Evolutionary conservation across 2,113 vertebrate species (phyloP), one percentile per base, ranked within the genome.

Genomic region (Anarrhichthys ocellatus): DNA sequence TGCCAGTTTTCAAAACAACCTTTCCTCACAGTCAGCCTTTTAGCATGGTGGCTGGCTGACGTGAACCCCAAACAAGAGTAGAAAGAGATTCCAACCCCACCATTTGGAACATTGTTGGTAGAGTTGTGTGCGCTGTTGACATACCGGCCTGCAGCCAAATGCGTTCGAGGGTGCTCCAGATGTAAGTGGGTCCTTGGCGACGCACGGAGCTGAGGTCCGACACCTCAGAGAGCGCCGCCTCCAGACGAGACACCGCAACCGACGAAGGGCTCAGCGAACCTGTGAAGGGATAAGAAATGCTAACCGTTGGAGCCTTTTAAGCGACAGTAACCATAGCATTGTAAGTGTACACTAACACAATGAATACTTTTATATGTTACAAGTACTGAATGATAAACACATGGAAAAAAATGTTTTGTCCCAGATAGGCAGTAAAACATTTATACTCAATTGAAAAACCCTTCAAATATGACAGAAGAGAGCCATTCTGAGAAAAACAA

Each of bases 111-210:
- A 38, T 14, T 62, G 27, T 59, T 34, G 52, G 36, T 27, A 17
- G 13, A 17, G 42, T 70, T 20, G 15, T 27, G 10, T 48, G 58
- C 68, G 34, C 85, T 7, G 34, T 29, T 46, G 18, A 92, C 96
- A 91, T 95, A 99, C 98, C 98, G 86, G 98, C 96, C 91, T 98
- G 98, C 22, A 99, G 95, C 98, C 98, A 99, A 71, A 99, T 99
- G 92, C 96, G 96, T 81, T 98, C 97, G 79, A 99, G 95, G 0
- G 96, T 96, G 82, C 95, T 96, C 98, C 98, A 99, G 73, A 99
- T 95, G 85, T 97, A 96, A 90, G 95, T 80, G 56, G 98, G 98
- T 29, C 98, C 97, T 46, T 99, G 98, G 68, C 96, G 97, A 73
- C 96, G 95, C 18, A 92, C 63, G 0, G 95, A 96, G 90, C 96